phyloP scores from a whole-genome alignment of 2,113 vertebrate species.

The Hepsetus odoe region DNA sequence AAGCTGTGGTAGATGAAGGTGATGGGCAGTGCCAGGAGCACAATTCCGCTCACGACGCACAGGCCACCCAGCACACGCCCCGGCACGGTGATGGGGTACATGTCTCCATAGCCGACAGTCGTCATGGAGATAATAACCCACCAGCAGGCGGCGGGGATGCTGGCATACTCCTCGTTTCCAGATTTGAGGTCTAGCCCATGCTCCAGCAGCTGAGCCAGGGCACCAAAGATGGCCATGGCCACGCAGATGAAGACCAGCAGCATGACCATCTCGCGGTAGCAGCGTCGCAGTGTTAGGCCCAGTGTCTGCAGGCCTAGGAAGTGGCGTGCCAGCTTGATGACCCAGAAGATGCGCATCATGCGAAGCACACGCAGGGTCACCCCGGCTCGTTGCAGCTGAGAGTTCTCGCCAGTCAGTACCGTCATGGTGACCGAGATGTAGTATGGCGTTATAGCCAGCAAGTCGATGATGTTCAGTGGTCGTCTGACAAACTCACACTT shows the following conservation, averaged over 20 bases:
- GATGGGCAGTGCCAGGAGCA: constrained; percentile 91
- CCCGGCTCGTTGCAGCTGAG: constrained; percentile 92
- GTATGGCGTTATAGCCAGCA: constrained; percentile 93
- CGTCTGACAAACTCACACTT: constrained; percentile 94
- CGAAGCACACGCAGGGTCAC: constrained; percentile 91
- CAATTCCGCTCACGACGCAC: constrained; percentile 94
- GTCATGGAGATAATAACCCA: constrained; percentile 99
- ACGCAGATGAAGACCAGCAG: constrained; percentile 93
- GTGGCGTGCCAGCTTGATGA: constrained; percentile 96
- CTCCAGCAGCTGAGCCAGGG: constrained; percentile 93
- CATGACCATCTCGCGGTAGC: constrained; percentile 98
- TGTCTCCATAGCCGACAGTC: constrained; percentile 96
- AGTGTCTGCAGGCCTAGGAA: constrained; percentile 96
- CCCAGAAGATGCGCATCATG: constrained; percentile 97
- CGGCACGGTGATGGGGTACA: constrained; percentile 92
- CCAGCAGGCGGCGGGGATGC: constrained; percentile 96
- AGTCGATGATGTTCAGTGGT: constrained; percentile 96
- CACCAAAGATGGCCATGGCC: constrained; percentile 97
- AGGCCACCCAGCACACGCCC: constrained; percentile 92
- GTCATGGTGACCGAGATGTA: constrained; percentile 92
- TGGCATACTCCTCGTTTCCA: constrained; percentile 92
- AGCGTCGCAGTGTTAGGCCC: constrained; percentile 91
- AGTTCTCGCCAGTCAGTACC: constrained; percentile 89
- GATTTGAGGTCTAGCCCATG: constrained; percentile 89
- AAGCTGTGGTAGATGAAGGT: constrained; percentile 99